A percentile compares a stretch with the other conserved stretches of the same genome.
These are phyloP conservation scores for Zonitis immaculata DNA, from an alignment of 2,888 invertebrate species.

Conservation along the genomic window DNA sequence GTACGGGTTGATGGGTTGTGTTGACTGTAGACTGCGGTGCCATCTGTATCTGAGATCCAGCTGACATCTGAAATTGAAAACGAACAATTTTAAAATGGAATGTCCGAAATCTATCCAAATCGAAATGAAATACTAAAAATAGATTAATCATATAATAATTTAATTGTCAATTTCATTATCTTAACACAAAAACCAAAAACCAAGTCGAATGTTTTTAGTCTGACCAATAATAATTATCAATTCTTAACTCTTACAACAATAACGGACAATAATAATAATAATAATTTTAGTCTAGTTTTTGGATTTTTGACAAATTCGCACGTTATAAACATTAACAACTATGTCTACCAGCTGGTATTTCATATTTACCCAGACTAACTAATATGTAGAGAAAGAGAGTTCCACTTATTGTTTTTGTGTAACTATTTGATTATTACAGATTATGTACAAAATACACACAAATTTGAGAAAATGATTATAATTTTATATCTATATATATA, in stretches of 20 bases:
- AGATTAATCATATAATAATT: too few relatives aligned
- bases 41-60: conserved; percentile 96
- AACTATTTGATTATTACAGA: background rate
- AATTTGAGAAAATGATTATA: background rate
- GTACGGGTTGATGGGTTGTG: conserved; percentile 70
- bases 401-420: background rate
- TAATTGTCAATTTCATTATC: background rate
- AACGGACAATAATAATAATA: background rate
- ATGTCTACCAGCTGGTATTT: background rate
- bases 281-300: background rate
- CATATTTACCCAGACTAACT: background rate
- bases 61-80: conserved; percentile 77
- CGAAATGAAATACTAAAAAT: too few relatives aligned
- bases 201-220: conserved; percentile 36
- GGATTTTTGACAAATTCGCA: conserved; percentile 26
- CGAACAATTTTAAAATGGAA: too few relatives aligned
- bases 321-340: conserved; percentile 1
- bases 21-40: conserved; percentile 90
- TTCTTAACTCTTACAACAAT: background rate
- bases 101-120: too few relatives aligned
- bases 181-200: too few relatives aligned
- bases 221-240: conserved; percentile 29
- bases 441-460: too few relatives aligned
- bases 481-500: background rate
- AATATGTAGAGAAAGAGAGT: too few relatives aligned